Base-by-base conservation (phyloP, 2,797 vertebrate species). In the Protosalanx chinensis region DNA sequence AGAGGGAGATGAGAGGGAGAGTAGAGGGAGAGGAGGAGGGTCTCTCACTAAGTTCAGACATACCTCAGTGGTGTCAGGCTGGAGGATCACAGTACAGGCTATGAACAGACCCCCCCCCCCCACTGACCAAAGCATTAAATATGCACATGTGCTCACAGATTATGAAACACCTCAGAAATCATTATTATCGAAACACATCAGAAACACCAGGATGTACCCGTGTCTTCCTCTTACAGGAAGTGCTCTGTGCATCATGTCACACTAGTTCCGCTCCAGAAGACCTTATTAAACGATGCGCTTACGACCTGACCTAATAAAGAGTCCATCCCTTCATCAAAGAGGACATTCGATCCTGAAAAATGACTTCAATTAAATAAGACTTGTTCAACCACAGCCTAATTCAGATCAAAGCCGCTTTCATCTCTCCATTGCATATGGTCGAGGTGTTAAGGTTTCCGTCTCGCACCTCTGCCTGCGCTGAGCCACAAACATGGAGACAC, bases 381-480 rank as follows among this genome's bases (percentile, higher is more conserved):
- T 18, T 53, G 16, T 53, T n/a, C 51, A 83, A 80, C 76, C 82
- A 85, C 78, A 80, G 79, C 88, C 86, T 86, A 84, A 84, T 83
- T 78, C 71, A 81, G 78, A 87, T 88, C 85, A 88, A 87, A 90
- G 85, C 67, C 59, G 7, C 76, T 83, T 88, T 85, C 70, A 88
- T 87, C 85, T 82, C 65, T 58, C 6, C 49, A 56, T 75, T 66
- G 72, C 64, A 69, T n/a, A 57, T 32, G 72, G 53, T 71, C n/a
- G 5, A 5, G 10, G 12, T 1, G 5, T 27, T 7, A 20, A 23
- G 51, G 51, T 53, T 53, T 53, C 18, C 18, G 15, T 16, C 15
- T 5, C 3, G 15, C 23, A 29, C 27, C 23, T 7, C 4, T 4
- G n/a, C 10, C 18, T 6, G 20, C 58, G 18, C 8, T 7, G 7